Evolutionary conservation across 2,797 vertebrate species (phyloP), one percentile per base, ranked within the genome.

Genomic region (Sebastes variabilis): DNA sequence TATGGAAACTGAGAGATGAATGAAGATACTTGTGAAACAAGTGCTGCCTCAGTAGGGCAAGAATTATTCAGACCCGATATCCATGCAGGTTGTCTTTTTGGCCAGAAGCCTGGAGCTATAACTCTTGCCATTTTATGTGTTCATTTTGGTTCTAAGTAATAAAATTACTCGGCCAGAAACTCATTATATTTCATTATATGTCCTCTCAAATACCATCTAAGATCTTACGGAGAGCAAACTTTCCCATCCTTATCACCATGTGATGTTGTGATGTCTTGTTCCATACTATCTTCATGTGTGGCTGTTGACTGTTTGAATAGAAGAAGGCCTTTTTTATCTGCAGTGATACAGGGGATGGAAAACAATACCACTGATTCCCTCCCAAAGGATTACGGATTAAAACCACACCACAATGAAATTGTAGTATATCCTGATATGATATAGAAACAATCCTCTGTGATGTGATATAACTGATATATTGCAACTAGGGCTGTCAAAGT

Each of bases 111-210:
- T 66, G 29, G 16, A 75, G 65, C 42, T 65, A 81, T 68, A 73
- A 67, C 65, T 75, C 32, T 12, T 27, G 4, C 2, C 5, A 42
- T 78, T 81, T 75, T 11, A 61, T 66, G 16, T 71, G 5, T 66
- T 80, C 80, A 75, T 75, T 72, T 68, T 29, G 14, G 6, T 18
- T 64, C 59, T 16, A 66, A 72, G 29, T 55, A 55, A 79, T 79
- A n/a, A 71, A 79, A 67, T 18, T 42, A 49, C 72, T 49, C 4
- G n/a, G 36, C 42, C 66, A 77, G 24, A 52, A 66, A 11, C 73
- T 81, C 64, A 70, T 81, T 66, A 66, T 66, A 29, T 77, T 80
- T 75, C 52, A 67, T 82, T 75, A 49, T 70, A 42, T 6, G 2
- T 75, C 46, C 36, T 74, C 54, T 79, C 1, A 2, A 30, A 30